Evolutionary conservation across 2,888 invertebrate genomes (phyloP), one percentile per base, ranked within the genome.

Genomic region (Drosophila falleni): DNA sequence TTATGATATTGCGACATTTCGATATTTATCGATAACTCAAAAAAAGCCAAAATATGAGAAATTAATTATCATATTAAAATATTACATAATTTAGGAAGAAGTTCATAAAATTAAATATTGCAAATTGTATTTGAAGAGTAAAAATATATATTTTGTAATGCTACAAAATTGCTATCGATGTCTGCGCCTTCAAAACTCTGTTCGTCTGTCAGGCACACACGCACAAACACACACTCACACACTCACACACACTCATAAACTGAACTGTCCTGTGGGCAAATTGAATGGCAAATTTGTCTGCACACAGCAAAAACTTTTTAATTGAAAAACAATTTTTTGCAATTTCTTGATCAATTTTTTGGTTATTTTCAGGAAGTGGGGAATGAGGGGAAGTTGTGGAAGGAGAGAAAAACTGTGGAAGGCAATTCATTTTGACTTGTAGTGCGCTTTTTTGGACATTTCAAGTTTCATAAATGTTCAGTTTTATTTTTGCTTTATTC

Each of bases 241-340:
- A 15, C 55, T 44, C 35, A 11, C 15, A n/a, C n/a, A n/a, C n/a
- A n/a, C n/a, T n/a, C n/a, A n/a, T 16, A 66, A 49, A 49, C 62
- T 49, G 53, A 63, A 59, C 47, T 76, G 82, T 76, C 72, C 85
- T 80, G 59, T 71, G 80, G 82, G 74, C 74, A 84, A 85, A 87
- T 83, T 83, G 83, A 83, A 83, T 82, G 82, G 74, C 80, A 79
- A 87, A 86, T 85, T 86, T 79, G 79, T 87, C 86, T 85, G 85
- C 74, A 80, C 72, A 79, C 84, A 86, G 69, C 65, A 83, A 74
- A 78, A 87, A 85, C 73, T 85, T 86, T 87, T 86, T 86, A 86
- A 86, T 86, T 86, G 86, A 86, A 86, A 86, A 86, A 80, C 81
- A 81, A 80, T 74, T 80, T 86, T 72, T 61, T 63, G 60, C 72